Evolutionary conservation across 2,888 invertebrate genomes (phyloP).

Genomic region (Leptopterna dolabrata): DNA sequence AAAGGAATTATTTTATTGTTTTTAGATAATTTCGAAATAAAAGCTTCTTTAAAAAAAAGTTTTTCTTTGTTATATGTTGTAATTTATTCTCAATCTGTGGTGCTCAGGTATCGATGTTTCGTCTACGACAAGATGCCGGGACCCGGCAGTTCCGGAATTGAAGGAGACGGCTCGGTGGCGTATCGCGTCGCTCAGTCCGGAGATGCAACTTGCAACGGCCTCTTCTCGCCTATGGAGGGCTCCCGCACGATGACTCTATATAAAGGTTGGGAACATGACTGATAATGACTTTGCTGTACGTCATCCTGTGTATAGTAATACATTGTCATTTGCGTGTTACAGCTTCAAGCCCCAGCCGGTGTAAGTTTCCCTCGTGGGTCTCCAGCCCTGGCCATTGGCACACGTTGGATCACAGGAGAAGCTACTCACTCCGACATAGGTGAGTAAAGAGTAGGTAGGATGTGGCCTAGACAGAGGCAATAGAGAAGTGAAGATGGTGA

Average conservation of each 20-base stretch:
- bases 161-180: constrained; percentile 69
- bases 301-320: too few species aligned
- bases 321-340: neutral
- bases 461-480: too few species aligned
- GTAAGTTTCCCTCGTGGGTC: constrained; percentile 89
- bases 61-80: too few species aligned
- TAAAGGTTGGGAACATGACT: constrained; percentile 67
- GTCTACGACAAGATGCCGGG: constrained; percentile 81
- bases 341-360: constrained; percentile 78
- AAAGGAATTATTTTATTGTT: too few species aligned
- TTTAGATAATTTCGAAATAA: too few species aligned
- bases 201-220: constrained; percentile 92
- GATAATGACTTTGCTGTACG: neutral
- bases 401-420: constrained; percentile 85
- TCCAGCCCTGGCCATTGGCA: constrained; percentile 89
- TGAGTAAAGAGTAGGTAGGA: constrained; percentile 72
- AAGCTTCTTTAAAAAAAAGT: too few species aligned
- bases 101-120: constrained; percentile 82
- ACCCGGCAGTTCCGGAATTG: constrained; percentile 26
- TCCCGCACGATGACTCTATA: constrained; percentile 85
- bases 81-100: neutral
- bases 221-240: constrained; percentile 90
- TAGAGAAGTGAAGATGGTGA: too few species aligned
- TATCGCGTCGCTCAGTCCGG: constrained; percentile 91
- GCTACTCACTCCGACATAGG: constrained; percentile 85